These are phyloP conservation scores for Euproctis similis DNA, from an alignment of 2,888 invertebrate species.

Conservation along the genomic window DNA sequence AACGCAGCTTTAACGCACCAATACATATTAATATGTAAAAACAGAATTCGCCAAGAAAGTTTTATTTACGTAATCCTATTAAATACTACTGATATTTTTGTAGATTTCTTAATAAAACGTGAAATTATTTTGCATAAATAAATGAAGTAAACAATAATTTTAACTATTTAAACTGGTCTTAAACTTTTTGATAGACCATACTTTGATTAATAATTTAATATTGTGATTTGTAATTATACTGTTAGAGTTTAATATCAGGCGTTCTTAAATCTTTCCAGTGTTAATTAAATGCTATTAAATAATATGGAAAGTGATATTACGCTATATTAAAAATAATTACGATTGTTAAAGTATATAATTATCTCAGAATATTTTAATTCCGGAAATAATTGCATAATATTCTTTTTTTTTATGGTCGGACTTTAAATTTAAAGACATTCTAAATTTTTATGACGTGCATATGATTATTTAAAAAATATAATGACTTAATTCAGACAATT, in stretches of 20 bases:
- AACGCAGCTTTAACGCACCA: no score
- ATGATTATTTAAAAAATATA: no score
- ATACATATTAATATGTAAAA: no score
- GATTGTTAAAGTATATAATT: neutral
- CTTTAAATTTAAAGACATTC: neutral
- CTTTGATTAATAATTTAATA: slow-evolving; percentile 17
- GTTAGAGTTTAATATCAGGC: slow-evolving; percentile 14
- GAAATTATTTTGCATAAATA: slow-evolving; percentile 30
- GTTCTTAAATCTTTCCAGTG: slow-evolving; percentile 17
- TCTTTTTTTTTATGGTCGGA: neutral
- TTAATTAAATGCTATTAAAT: slow-evolving; percentile 5
- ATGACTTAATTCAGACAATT: no score
- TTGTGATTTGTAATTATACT: slow-evolving; percentile 7
- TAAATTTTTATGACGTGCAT: no score
- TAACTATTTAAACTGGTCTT: slow-evolving; percentile 24
- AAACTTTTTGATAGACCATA: slow-evolving; percentile 22
- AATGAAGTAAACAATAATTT: slow-evolving; percentile 27
- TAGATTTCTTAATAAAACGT: slow-evolving; percentile 30
- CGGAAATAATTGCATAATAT: neutral
- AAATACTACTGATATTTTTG: slow-evolving; percentile 18
- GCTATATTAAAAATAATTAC: neutral
- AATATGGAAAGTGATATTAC: slow-evolving; percentile 5
- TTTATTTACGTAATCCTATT: slow-evolving; percentile 16
- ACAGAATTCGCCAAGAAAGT: slow-evolving; percentile 10
- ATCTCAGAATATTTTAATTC: slow-evolving; percentile 1